phyloP scores from a whole-genome alignment of 2,888 invertebrate genomes.

The Agrochola lota region DNA sequence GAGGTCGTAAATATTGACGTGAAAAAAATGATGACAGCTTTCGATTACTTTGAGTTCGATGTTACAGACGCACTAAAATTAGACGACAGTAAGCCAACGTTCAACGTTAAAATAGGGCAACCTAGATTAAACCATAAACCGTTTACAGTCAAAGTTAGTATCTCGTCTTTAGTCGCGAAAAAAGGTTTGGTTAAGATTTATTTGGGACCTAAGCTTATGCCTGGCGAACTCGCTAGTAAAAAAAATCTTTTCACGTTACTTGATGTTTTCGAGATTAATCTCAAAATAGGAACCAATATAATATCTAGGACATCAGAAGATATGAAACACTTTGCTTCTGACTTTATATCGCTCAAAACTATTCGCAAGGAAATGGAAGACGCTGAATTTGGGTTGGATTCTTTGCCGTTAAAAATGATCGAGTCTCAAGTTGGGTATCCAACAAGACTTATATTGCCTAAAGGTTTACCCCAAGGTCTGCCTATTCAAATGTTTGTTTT shows the following conservation, averaged over 20 bases:
- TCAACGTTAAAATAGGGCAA: constrained; percentile 88
- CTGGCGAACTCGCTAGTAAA: constrained; percentile 87
- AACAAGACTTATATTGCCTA: constrained; percentile 92
- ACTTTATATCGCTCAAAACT: constrained; percentile 91
- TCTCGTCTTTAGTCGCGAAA: constrained; percentile 90
- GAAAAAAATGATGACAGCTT: constrained; percentile 92
- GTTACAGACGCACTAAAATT: constrained; percentile 91
- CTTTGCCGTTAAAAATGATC: constrained; percentile 85
- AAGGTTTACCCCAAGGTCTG: constrained; percentile 92
- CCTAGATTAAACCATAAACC: constrained; percentile 93
- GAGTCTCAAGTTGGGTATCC: constrained; percentile 92
- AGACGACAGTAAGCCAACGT: constrained; percentile 75
- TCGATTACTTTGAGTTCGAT: constrained; percentile 92
- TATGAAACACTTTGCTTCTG: constrained; percentile 90
- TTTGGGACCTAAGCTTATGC: constrained; percentile 93
- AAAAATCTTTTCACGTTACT: constrained; percentile 91
- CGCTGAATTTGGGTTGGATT: constrained; percentile 89
- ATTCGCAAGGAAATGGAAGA: constrained; percentile 91
- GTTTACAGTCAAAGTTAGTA: constrained; percentile 92
- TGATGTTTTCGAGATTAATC: constrained; percentile 90
- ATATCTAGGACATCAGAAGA: constrained; percentile 92
- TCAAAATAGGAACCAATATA: constrained; percentile 92
- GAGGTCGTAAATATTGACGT: constrained; percentile 91
- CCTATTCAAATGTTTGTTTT: constrained; percentile 92
- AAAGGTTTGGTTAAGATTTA: constrained; percentile 92